phyloP scores from a whole-genome alignment of 2,113 vertebrate species.

The Empidonax traillii region DNA sequence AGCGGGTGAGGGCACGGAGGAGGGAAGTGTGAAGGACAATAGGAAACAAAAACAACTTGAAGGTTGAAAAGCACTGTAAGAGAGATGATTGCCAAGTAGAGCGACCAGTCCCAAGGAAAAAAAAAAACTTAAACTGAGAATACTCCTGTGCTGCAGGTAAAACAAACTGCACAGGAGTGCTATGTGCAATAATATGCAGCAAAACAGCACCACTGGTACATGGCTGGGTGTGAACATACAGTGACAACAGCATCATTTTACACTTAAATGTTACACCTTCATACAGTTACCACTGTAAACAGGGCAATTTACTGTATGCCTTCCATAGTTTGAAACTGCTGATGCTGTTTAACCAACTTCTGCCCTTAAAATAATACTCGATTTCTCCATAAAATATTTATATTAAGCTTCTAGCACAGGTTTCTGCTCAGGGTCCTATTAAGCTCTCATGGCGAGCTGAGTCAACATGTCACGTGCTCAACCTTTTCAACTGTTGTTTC shows the following conservation, averaged over 20 bases:
- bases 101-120: neutral
- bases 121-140: neutral
- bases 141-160: neutral
- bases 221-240: neutral
- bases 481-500: neutral
- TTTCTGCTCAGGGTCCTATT: constrained; percentile 2
- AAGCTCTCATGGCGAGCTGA: neutral
- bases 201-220: neutral
- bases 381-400: constrained; percentile 44
- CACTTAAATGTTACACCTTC: neutral
- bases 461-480: neutral
- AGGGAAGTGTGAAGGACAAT: neutral
- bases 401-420: neutral
- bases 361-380: neutral
- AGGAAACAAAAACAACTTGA: neutral
- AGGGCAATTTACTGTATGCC: neutral
- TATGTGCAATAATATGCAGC: accelerated
- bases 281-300: neutral
- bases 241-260: neutral
- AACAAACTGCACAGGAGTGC: neutral
- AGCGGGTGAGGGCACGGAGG: neutral
- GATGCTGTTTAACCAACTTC: constrained; percentile 11
- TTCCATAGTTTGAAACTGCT: neutral
- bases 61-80: neutral
- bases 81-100: neutral